Evolutionary conservation across 2,113 vertebrate genomes (phyloP), one percentile per base, ranked within the genome.

Genomic region (Clarias batrachus): DNA sequence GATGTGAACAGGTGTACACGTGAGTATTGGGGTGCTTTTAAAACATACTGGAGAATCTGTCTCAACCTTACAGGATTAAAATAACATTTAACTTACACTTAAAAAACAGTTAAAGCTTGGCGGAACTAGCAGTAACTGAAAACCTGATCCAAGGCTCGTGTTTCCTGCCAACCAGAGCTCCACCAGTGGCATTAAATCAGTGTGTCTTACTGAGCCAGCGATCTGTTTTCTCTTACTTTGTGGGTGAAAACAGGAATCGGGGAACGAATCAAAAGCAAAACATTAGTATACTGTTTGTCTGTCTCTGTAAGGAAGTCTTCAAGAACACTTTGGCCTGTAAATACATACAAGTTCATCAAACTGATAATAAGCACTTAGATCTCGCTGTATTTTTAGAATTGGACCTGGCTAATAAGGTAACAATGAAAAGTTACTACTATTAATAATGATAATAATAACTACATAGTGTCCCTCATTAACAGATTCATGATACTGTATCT

Each of bases 1-100:
- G 98, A 98, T 90, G 97, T 97, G 95, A 99, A 98, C 96, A 98
- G 97, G 94, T 99, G 98, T 94, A 97, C 95, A 92, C 97, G 98
- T 99, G 94, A 98, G 98, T 96, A 54, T 90, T 78, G 56, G 23
- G 30, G 19, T 79, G 87, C 3, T 56, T 65, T 13, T 25, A 23
- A 87, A 27, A 82, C 56, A 62, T 62, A 37, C 25, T 81, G 30
- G 25, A 62, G 59, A 80, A 60, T 62, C 30, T 62, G 30, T 62
- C 16, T 14, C 57, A 52, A 74, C 25, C 10, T 62, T 48, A 37
- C 56, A 62, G 5, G 59, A 71, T 33, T 23, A 66, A 85, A 70
- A 68, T 11, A 79, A 57, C 27, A 57, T 66, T 68, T 70, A 68
- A 54, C 7, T 13, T 6, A 76, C 41, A 41, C 41, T 41, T 41